Conservation (phyloP, 1,140 invertebrate species). For the Cydia fagiglandana region DNA sequence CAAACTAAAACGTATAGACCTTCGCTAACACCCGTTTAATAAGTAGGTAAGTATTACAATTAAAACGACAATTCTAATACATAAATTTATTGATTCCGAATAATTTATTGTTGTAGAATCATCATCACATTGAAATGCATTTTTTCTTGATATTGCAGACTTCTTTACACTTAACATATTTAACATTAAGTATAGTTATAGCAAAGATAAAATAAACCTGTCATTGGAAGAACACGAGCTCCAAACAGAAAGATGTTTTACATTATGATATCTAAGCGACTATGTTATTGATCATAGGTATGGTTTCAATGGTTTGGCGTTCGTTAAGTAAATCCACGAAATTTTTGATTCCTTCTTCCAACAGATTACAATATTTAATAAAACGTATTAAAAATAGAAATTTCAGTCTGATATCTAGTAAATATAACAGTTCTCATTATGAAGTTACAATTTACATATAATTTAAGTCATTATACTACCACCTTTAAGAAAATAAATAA, state of each 20-base stretch:
- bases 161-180: not conserved
- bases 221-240: not conserved
- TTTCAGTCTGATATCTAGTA: constrained; percentile 21
- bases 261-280: too few species aligned
- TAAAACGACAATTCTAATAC: not conserved
- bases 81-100: not conserved
- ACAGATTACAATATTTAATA: not conserved
- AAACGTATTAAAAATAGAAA: constrained; percentile 26
- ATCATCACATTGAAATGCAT: constrained; percentile 1
- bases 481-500: not conserved
- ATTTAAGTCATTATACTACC: not conserved
- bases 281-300: too few species aligned
- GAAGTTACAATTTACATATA: not conserved
- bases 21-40: too few species aligned
- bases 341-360: too few species aligned
- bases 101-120: constrained; percentile 8
- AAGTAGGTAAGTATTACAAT: not conserved
- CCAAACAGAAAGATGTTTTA: too few species aligned
- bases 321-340: too few species aligned
- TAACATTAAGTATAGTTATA: constrained; percentile 8
- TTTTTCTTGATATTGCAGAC: not conserved
- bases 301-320: too few species aligned
- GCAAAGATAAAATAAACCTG: constrained; percentile 9
- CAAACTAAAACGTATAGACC: too few species aligned
- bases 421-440: constrained; percentile 11